phyloP scores from a whole-genome alignment of 2,797 vertebrate genomes.

The Phalanger gymnotis region DNA sequence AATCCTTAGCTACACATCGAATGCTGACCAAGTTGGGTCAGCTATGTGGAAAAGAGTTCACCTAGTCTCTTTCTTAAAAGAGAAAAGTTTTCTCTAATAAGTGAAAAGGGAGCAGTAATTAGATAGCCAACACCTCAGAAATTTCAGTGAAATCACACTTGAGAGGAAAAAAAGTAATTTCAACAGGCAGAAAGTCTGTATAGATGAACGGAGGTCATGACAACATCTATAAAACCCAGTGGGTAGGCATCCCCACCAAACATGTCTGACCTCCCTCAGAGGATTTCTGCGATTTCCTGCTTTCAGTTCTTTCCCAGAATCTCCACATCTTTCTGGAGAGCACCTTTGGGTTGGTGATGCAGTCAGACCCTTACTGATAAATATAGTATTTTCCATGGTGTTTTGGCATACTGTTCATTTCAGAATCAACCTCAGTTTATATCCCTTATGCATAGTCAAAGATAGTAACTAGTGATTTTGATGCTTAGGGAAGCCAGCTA shows the following conservation, averaged over 20 bases:
- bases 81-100: conserved; percentile 37
- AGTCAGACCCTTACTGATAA: background rate
- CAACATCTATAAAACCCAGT: background rate
- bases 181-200: background rate
- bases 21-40: conserved; percentile 31
- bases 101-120: conserved; percentile 26
- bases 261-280: background rate
- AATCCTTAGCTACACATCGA: background rate
- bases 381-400: background rate
- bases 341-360: background rate
- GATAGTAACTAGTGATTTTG: background rate
- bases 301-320: background rate
- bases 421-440: background rate
- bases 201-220: background rate
- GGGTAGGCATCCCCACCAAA: background rate
- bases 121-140: conserved; percentile 48
- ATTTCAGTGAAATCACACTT: background rate
- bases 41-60: conserved; percentile 7
- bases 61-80: background rate
- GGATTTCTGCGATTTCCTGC: background rate
- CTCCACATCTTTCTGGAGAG: background rate
- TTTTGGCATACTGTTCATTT: background rate
- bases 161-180: background rate
- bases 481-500: background rate
- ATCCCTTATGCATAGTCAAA: background rate